Conservation (phyloP, 1,140 invertebrate genomes). For the Pantala flavescens region DNA sequence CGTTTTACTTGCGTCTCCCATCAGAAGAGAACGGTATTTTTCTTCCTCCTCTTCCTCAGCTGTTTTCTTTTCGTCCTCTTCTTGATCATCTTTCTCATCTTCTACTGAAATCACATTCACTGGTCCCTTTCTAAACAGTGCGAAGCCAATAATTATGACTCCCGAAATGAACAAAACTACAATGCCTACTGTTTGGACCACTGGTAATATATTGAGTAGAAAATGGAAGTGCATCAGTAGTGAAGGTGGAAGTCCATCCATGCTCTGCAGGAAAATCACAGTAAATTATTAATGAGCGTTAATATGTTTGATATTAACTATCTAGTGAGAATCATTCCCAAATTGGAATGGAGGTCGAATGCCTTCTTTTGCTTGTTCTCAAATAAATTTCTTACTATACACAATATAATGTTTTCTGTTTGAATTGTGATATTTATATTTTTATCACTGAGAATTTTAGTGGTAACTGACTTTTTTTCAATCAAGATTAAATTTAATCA, state of each 20-base stretch:
- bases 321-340: too few species aligned
- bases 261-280: conserved; percentile 44
- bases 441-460: too few species aligned
- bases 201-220: conserved; percentile 57
- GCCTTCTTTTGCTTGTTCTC: too few species aligned
- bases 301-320: too few species aligned
- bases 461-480: too few species aligned
- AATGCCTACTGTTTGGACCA: conserved; percentile 42
- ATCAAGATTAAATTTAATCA: too few species aligned
- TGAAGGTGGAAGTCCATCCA: conserved; percentile 49
- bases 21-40: conserved; percentile 12
- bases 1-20: background rate
- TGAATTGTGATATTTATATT: too few species aligned
- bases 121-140: conserved; percentile 32
- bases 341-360: too few species aligned
- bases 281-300: background rate
- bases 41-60: conserved; percentile 23
- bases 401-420: too few species aligned
- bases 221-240: conserved; percentile 55
- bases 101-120: conserved; percentile 27
- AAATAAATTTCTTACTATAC: too few species aligned
- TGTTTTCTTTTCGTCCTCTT: conserved; percentile 23
- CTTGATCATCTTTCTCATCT: conserved; percentile 21
- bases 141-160: conserved; percentile 34
- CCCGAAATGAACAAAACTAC: conserved; percentile 48